Base-by-base conservation (phyloP, 2,888 invertebrate genomes). In the Spialia ferax region DNA sequence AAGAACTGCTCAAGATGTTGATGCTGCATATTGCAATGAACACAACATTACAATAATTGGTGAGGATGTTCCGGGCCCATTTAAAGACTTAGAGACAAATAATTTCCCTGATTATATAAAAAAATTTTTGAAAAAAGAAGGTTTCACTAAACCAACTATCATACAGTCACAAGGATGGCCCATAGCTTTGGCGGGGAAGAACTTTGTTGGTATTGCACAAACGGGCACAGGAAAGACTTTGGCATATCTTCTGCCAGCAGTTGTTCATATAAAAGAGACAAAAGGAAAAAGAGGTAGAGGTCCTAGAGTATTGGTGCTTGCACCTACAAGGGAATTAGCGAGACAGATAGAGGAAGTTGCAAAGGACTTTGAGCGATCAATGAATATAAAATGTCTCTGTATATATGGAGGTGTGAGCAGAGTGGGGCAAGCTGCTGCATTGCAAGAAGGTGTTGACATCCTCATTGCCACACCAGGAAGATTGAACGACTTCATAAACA, bases 91-190 rank as follows among this genome's bases (percentile, higher is more conserved):
- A 83, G 95, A 96, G 65, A 97, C 96, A 76, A 96, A 96, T 73
- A 95, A 95, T 71, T 97, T 97, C 80, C 97, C 97, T 6, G 96
- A 96, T 75, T 95, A 96, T 73, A 95, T 96, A 45, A 95, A 96
- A 92, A 88, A 93, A 6, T 95, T 94, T 74, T 90, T 96, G 50
- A 93, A 91, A 70, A 88, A 92, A 35, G 96, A 95, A 83, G 96
- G 96, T 11, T 96, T 96, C 78, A 86, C 89, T 0, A 95, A 95
- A 72, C 98, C 98, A 0, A 97, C 98, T 1, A 94, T 97, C 2
- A 97, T 98, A 78, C 98, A 98, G 84, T 95, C 97, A 3, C 97
- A 97, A 83, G 96, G 97, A 13, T 97, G 97, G 97, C 97, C 98
- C 5, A 96, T 97, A 75, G 96, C 97, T 52, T 93, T 97, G 83